Percentiles rank a stretch among this genome's conserved stretches.
phyloP scores from a whole-genome alignment of 1,140 invertebrate genomes.

The Lucilia cuprina region DNA sequence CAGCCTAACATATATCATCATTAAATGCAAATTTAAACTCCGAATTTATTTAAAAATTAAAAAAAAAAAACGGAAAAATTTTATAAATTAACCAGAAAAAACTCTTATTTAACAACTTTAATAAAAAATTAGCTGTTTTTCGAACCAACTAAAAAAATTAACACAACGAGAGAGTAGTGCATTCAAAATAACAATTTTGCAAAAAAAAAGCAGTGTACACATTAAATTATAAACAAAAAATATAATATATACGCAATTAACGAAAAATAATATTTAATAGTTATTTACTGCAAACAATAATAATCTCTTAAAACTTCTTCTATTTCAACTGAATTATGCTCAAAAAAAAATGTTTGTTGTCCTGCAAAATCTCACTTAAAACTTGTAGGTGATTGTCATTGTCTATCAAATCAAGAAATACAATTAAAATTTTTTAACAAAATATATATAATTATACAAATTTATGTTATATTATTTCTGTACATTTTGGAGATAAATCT shows the following conservation, averaged over 20 bases:
- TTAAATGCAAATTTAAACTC: slow-evolving; percentile 40
- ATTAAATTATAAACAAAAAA: neutral
- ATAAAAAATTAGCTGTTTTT: neutral
- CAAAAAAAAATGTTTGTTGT: neutral
- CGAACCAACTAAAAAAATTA: neutral
- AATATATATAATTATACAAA: no score
- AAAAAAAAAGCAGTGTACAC: slow-evolving; percentile 12
- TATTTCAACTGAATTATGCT: neutral
- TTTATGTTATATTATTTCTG: no score
- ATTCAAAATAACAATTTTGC: slow-evolving; percentile 5
- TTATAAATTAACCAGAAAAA: neutral
- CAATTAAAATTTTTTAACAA: no score
- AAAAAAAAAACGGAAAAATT: neutral
- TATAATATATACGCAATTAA: neutral
- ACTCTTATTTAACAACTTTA: slow-evolving; percentile 1
- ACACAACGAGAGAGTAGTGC: neutral
- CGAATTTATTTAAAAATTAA: slow-evolving; percentile 30
- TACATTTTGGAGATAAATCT: no score
- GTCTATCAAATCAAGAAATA: neutral
- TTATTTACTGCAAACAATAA: no score
- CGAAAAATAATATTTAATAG: neutral
- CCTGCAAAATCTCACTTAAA: neutral
- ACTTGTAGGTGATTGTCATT: slow-evolving; percentile 28
- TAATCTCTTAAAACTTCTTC: neutral
- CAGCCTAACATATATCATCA: slow-evolving; percentile 50